phyloP scores from a whole-genome alignment of 2,113 vertebrate genomes.

The Leptobrachium leishanense region DNA sequence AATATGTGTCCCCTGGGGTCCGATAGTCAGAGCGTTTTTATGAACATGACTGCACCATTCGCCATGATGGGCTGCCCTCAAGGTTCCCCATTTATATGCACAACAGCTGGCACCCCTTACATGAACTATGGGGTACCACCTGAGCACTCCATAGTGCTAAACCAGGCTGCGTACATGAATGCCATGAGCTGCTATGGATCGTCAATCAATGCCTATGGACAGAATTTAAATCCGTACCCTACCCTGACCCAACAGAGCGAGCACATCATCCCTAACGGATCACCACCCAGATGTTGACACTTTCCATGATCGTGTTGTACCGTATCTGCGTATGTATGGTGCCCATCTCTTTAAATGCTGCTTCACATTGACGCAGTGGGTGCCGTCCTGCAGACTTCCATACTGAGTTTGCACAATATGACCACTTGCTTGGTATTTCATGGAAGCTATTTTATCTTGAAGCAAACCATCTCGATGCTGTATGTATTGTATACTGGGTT shows the following conservation, averaged over 20 bases:
- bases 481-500: too few relatives aligned
- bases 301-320: too few relatives aligned
- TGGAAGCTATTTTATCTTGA: too few relatives aligned
- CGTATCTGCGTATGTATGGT: too few relatives aligned
- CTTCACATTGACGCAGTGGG: too few relatives aligned
- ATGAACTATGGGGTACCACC: constrained; percentile 50
- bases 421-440: too few relatives aligned
- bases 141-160: constrained; percentile 40
- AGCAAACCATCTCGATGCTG: too few relatives aligned
- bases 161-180: constrained; percentile 53
- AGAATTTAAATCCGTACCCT: not conserved
- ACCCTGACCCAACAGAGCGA: not conserved
- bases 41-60: constrained; percentile 52
- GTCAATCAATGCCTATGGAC: not conserved
- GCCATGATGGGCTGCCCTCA: constrained; percentile 45
- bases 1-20: constrained; percentile 43
- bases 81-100: constrained; percentile 36
- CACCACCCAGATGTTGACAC: constrained; percentile 2
- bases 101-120: constrained; percentile 22
- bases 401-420: too few relatives aligned
- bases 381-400: too few relatives aligned
- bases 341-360: too few relatives aligned
- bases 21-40: constrained; percentile 50
- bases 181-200: constrained; percentile 49
- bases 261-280: not conserved